A percentile compares a stretch with the other conserved stretches of the same genome.
Conservation (phyloP, 2,797 vertebrate species). For the Thalassophryne amazonica region DNA sequence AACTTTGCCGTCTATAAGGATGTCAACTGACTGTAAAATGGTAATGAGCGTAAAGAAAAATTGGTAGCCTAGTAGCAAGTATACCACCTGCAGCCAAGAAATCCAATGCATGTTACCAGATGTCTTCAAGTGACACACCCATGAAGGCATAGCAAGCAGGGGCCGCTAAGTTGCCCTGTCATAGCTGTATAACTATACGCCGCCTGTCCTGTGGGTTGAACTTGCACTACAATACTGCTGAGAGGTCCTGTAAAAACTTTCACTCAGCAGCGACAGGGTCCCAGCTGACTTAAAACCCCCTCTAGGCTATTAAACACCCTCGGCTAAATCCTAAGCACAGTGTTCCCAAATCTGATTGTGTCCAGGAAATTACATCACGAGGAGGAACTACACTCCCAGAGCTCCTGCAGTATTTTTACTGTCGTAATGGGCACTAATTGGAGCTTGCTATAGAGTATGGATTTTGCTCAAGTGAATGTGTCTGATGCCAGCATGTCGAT, state of each 20-base stretch:
- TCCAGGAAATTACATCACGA: conserved; percentile 56
- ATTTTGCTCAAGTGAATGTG: conserved; percentile 5
- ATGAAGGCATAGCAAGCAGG: conserved; percentile 7
- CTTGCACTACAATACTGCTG: neutral
- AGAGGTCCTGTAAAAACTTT: conserved; percentile 47
- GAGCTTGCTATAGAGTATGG: conserved; percentile 10
- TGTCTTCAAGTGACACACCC: conserved; percentile 16
- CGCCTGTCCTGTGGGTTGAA: conserved; percentile 46
- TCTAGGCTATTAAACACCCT: conserved; percentile 10
- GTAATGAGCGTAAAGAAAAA: neutral
- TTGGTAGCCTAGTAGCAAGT: neutral
- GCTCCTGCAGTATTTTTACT: conserved; percentile 20
- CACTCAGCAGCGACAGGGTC: conserved; percentile 34
- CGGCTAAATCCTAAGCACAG: conserved; percentile 29
- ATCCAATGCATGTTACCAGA: neutral
- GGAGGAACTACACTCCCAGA: conserved; percentile 9
- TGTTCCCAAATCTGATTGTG: neutral
- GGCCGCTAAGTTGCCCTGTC: conserved; percentile 26
- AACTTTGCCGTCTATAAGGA: too few relatives aligned
- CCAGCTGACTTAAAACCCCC: conserved; percentile 37
- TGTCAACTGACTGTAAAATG: too few relatives aligned
- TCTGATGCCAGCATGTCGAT: conserved; percentile 5
- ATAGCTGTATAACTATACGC: conserved; percentile 8
- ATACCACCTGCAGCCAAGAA: neutral
- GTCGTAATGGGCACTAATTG: conserved; percentile 36